Evolutionary conservation across 2,888 invertebrate genomes (phyloP).

Genomic region (Spilarctia lutea): DNA sequence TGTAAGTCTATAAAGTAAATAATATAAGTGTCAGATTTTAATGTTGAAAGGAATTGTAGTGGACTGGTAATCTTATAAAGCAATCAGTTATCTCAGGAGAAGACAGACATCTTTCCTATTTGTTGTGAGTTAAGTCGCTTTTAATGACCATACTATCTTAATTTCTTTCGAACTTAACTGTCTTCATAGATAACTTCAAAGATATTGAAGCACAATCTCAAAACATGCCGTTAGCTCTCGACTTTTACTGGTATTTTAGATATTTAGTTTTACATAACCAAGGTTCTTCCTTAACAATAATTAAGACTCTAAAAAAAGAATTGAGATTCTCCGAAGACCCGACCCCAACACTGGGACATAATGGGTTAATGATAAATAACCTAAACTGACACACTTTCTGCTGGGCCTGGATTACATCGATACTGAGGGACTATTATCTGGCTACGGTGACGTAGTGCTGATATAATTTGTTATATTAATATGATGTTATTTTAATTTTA

Average conservation of each 20-base stretch:
- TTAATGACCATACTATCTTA: background rate
- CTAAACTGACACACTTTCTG: no score
- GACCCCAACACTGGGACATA: no score
- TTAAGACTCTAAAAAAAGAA: no score
- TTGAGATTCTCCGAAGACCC: no score
- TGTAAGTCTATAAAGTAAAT: background rate
- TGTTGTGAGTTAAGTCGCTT: background rate
- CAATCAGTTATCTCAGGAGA: background rate
- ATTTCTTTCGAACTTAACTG: background rate
- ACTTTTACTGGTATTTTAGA: background rate
- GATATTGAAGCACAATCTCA: background rate
- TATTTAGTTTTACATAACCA: background rate
- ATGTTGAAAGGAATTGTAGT: background rate
- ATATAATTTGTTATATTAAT: no score
- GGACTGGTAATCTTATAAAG: background rate
- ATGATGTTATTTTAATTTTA: no score
- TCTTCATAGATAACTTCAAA: background rate
- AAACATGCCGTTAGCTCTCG: background rate
- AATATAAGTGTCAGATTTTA: background rate
- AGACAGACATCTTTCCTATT: background rate
- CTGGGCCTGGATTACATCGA: no score
- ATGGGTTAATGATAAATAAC: no score
- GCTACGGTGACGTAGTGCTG: no score
- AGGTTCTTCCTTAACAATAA: no score
- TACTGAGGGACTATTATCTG: no score